Evolutionary conservation across 1,140 invertebrate species (phyloP).

Genomic region (Trichonephila clavipes): DNA sequence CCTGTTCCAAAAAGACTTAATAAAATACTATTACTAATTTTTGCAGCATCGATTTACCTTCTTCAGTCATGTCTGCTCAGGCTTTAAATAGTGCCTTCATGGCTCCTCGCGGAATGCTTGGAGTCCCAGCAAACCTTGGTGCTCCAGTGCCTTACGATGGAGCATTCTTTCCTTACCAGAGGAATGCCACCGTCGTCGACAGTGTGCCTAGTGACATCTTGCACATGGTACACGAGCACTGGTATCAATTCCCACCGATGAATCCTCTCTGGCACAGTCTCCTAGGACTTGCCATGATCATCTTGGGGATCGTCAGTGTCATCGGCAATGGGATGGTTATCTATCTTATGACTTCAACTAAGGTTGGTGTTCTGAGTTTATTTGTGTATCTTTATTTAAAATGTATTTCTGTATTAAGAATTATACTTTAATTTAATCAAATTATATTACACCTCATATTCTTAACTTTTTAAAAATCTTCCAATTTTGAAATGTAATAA

Average conservation of each 20-base stretch:
- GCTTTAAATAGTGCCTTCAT: slow-evolving; percentile 64
- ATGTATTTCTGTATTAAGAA: no score
- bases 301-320: slow-evolving; percentile 87
- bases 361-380: slow-evolving; percentile 79
- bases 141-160: slow-evolving; percentile 56
- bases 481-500: no score
- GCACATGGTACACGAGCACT: slow-evolving; percentile 87
- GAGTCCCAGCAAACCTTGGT: background rate
- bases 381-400: no score
- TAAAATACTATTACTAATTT: background rate
- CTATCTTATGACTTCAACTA: slow-evolving; percentile 90
- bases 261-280: slow-evolving; percentile 90
- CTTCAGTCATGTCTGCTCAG: slow-evolving; percentile 63
- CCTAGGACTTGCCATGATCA: slow-evolving; percentile 87
- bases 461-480: no score
- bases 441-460: no score
- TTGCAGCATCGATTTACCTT: slow-evolving; percentile 15
- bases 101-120: slow-evolving; percentile 70
- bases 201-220: slow-evolving; percentile 88
- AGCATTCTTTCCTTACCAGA: slow-evolving; percentile 74
- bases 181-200: slow-evolving; percentile 88
- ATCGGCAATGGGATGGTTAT: slow-evolving; percentile 91
- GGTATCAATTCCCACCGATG: slow-evolving; percentile 89
- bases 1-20: background rate
- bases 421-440: no score